phyloP scores from a whole-genome alignment of 2,113 vertebrate species.

The Pachypanchax playfairii region DNA sequence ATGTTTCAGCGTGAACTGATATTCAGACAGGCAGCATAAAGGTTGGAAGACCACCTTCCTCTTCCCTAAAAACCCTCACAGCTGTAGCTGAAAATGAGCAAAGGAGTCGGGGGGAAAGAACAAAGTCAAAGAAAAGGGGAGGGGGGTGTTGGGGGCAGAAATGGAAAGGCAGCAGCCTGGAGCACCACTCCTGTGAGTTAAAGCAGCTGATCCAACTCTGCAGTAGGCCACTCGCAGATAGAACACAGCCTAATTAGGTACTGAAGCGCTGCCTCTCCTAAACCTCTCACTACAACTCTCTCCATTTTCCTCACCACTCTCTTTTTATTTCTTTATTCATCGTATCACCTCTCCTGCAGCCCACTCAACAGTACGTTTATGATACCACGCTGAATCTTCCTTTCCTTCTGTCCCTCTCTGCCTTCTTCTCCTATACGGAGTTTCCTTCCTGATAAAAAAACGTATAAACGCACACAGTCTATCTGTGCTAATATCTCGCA shows the following conservation, averaged over 20 bases:
- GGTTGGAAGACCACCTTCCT: slow-evolving; percentile 45
- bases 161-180: slow-evolving; percentile 32
- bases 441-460: slow-evolving; percentile 28
- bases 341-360: slow-evolving; percentile 50
- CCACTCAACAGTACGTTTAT: slow-evolving; percentile 53
- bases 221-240: slow-evolving; percentile 49
- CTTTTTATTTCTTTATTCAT: slow-evolving; percentile 51
- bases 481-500: slow-evolving; percentile 52
- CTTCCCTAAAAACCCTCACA: slow-evolving; percentile 37
- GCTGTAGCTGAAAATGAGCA: slow-evolving; percentile 36
- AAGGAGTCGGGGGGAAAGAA: slow-evolving; percentile 37
- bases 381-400: slow-evolving; percentile 37
- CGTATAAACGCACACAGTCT: slow-evolving; percentile 24
- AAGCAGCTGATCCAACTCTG: slow-evolving; percentile 45
- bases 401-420: slow-evolving; percentile 17
- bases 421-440: slow-evolving; percentile 25
- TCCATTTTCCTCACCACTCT: slow-evolving; percentile 45
- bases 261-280: slow-evolving; percentile 47
- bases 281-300: slow-evolving; percentile 47
- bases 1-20: slow-evolving; percentile 4
- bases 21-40: background rate
- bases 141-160: too few species aligned
- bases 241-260: slow-evolving; percentile 66
- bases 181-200: slow-evolving; percentile 54
- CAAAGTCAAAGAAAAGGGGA: slow-evolving; percentile 40